phyloP scores from a whole-genome alignment of 2,797 vertebrate species.

The Leptoclinus maculatus region DNA sequence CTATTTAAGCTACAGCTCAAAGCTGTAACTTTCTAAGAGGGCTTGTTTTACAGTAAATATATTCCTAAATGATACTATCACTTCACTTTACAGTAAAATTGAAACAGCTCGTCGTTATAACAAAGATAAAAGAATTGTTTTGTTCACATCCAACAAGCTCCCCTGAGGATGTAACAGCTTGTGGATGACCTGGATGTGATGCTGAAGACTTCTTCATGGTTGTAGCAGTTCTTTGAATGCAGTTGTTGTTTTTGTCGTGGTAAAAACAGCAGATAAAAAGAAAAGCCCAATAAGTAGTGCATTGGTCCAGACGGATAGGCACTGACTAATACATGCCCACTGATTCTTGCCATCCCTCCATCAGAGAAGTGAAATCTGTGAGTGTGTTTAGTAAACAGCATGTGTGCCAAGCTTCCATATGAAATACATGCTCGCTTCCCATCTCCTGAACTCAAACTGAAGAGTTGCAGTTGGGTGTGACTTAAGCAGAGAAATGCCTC shows the following conservation, averaged over 20 bases:
- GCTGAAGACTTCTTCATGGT: not conserved
- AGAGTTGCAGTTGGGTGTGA: not conserved
- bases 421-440: not conserved
- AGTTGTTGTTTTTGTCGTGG: not conserved
- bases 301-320: not conserved
- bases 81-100: not conserved
- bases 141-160: not conserved
- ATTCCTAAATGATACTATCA: not conserved
- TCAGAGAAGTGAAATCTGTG: not conserved
- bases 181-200: not conserved
- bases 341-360: not conserved
- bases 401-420: not conserved
- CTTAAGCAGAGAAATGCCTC: conserved; percentile 13
- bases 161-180: not conserved
- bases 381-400: not conserved
- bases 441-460: not conserved
- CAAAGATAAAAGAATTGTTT: not conserved
- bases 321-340: not conserved
- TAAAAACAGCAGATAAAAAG: not conserved
- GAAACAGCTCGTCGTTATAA: not conserved
- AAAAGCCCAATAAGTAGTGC: not conserved
- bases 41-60: not conserved
- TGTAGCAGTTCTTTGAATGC: not conserved
- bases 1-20: no score
- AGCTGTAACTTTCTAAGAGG: not conserved